A percentile compares a stretch with the other conserved stretches of the same genome.
phyloP scores from a whole-genome alignment of 2,888 invertebrate species.

The Corbicula japonica region DNA sequence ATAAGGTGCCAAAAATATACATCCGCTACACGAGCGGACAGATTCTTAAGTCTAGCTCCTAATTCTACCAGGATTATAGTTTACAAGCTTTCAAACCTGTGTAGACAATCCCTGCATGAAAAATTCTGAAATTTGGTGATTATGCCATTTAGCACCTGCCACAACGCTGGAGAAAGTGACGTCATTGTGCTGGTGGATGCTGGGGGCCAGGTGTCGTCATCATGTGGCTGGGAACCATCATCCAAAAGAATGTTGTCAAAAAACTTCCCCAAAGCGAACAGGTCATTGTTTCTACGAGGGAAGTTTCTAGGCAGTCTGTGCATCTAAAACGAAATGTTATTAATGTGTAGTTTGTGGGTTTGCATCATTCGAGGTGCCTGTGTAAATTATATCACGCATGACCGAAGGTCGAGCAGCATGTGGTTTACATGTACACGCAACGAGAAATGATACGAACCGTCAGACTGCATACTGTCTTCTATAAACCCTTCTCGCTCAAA shows the following conservation, averaged over 20 bases:
- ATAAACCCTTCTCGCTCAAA: no score
- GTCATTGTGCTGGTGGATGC: constrained; percentile 6
- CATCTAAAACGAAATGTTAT: constrained; percentile 9
- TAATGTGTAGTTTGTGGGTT: no score
- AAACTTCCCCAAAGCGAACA: constrained; percentile 10
- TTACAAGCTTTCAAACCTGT: constrained; percentile 2
- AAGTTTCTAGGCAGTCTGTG: constrained; percentile 17
- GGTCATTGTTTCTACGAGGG: constrained; percentile 5
- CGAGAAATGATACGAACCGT: no score
- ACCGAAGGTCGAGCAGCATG: no score
- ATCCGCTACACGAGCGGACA: no score
- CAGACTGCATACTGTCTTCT: no score
- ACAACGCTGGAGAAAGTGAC: constrained; percentile 7
- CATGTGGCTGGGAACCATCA: background rate
- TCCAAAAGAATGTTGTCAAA: constrained; percentile 17
- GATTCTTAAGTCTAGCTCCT: no score
- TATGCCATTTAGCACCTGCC: constrained; percentile 15
- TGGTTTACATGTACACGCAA: no score
- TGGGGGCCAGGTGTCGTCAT: constrained; percentile 7
- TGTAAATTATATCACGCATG: no score
- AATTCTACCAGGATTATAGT: no score
- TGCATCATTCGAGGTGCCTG: no score
- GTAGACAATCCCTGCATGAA: constrained; percentile 11
- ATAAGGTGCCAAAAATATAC: no score
- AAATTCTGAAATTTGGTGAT: constrained; percentile 8